A percentile compares a stretch with the other conserved stretches of the same genome.
Evolutionary conservation across 37 sponge, comb jelly and placozoan genomes (phyloP).

Genomic region (Crambe crambe): DNA sequence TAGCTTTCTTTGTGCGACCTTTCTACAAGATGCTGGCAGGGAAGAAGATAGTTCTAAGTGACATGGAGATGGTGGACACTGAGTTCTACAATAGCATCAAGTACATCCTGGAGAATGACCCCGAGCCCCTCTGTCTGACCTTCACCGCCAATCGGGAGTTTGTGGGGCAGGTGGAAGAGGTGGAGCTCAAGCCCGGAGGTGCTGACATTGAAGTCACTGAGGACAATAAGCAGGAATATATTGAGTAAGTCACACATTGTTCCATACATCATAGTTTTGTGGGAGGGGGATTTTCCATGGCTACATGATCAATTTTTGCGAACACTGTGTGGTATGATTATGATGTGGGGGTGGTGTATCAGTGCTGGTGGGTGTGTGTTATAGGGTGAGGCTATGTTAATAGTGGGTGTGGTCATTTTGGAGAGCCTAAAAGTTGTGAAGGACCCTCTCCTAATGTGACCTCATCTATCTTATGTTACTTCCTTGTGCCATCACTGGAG

Average conservation of each 20-base stretch:
- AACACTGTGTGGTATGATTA: background rate
- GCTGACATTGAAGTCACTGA: constrained; percentile 88
- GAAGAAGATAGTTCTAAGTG: constrained; percentile 77
- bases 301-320: background rate
- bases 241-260: constrained; percentile 89
- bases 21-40: constrained; percentile 95
- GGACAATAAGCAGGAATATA: constrained; percentile 91
- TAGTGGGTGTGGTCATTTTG: background rate
- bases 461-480: too few species aligned
- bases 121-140: constrained; percentile 84
- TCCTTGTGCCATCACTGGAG: too few species aligned
- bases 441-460: too few species aligned
- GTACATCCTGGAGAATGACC: constrained; percentile 98
- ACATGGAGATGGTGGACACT: constrained; percentile 92
- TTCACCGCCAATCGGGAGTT: constrained; percentile 83
- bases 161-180: constrained; percentile 87
- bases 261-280: too few species aligned
- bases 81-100: constrained; percentile 93
- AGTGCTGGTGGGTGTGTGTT: background rate
- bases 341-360: background rate
- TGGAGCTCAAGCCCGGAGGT: constrained; percentile 86
- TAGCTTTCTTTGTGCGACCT: constrained; percentile 97
- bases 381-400: background rate
- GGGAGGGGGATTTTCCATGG: background rate
- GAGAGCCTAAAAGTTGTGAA: too few species aligned